Evolutionary conservation across 92 coral and sea anemone species (phyloP).

Genomic region (Actinernus sp.): DNA sequence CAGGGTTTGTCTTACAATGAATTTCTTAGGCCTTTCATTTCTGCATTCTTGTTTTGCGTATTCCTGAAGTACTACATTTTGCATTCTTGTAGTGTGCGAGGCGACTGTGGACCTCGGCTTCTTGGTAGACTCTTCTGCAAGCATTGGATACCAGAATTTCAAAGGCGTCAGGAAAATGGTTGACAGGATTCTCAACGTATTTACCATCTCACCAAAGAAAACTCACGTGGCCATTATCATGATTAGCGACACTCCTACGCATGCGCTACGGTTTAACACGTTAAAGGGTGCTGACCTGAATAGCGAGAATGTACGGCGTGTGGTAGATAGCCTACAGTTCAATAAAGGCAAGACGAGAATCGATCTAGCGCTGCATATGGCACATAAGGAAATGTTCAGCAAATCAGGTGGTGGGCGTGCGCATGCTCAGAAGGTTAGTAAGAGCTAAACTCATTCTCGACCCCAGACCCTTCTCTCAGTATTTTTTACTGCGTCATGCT

Average conservation of each 20-base stretch:
- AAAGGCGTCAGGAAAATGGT: constrained; percentile 62
- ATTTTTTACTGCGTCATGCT: too few species aligned
- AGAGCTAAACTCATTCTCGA: too few species aligned
- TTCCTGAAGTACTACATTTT: too few species aligned
- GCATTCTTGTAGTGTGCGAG: constrained; percentile 67
- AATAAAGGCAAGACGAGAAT: constrained; percentile 70
- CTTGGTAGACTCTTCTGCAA: constrained; percentile 81
- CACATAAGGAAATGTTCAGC: constrained; percentile 75
- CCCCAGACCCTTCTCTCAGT: too few species aligned
- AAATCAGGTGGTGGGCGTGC: constrained; percentile 58
- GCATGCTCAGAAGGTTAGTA: constrained; percentile 61
- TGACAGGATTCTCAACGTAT: constrained; percentile 58
- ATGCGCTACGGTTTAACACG: constrained; percentile 72
- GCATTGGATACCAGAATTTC: constrained; percentile 74
- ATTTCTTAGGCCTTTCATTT: too few species aligned
- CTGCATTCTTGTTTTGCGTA: too few species aligned
- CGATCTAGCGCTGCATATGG: constrained; percentile 74
- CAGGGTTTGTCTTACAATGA: too few species aligned
- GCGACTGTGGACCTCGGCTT: constrained; percentile 79
- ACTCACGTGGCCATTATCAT: constrained; percentile 71
- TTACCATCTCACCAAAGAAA: constrained; percentile 66
- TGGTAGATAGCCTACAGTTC: constrained; percentile 63
- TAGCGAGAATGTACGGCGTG: constrained; percentile 55
- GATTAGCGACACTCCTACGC: constrained; percentile 48
- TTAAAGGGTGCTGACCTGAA: constrained; percentile 62